Conservation (phyloP, 2,888 invertebrate genomes). For the Euspilapteryx auroguttella region DNA sequence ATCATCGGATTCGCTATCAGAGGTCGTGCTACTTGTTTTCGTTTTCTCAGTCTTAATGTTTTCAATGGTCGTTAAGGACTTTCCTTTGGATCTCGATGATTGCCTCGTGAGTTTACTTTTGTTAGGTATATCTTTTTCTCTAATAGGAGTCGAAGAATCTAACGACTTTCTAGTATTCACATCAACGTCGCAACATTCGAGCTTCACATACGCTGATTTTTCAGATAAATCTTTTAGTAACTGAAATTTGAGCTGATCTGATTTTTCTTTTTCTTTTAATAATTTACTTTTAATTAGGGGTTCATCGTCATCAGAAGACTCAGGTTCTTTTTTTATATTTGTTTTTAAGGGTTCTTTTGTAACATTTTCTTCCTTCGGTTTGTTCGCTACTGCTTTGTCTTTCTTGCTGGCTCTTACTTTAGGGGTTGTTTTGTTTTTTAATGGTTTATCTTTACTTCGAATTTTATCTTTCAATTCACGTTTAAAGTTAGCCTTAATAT, state of each 20-base stretch:
- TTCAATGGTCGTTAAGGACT: constrained; percentile 24
- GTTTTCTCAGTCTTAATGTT: constrained; percentile 31
- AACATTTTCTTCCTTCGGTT: constrained; percentile 15
- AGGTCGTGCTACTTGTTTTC: constrained; percentile 25
- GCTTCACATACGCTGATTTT: constrained; percentile 49
- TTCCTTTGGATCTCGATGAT: constrained; percentile 24
- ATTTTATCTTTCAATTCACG: constrained; percentile 15
- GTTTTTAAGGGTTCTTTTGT: constrained; percentile 15
- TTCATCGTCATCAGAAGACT: constrained; percentile 46
- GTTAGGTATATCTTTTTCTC: constrained; percentile 26
- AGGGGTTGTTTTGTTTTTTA: constrained; percentile 12
- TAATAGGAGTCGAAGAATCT: constrained; percentile 17
- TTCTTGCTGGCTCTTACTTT: constrained; percentile 12
- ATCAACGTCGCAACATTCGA: constrained; percentile 50
- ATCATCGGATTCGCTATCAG: constrained; percentile 43
- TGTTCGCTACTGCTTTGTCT: constrained; percentile 9
- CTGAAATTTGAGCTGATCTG: constrained; percentile 34
- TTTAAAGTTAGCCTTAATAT: constrained; percentile 18
- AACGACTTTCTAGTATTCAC: constrained; percentile 37
- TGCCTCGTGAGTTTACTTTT: constrained; percentile 28
- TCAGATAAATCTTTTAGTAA: constrained; percentile 44
- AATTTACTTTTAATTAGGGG: constrained; percentile 44
- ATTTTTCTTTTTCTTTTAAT: constrained; percentile 37
- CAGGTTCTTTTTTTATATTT: constrained; percentile 31
- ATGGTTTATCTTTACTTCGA: constrained; percentile 12